Evolutionary conservation across 2,888 invertebrate genomes (phyloP), one percentile per base, ranked within the genome.

Genomic region (Neoascia interrupta): DNA sequence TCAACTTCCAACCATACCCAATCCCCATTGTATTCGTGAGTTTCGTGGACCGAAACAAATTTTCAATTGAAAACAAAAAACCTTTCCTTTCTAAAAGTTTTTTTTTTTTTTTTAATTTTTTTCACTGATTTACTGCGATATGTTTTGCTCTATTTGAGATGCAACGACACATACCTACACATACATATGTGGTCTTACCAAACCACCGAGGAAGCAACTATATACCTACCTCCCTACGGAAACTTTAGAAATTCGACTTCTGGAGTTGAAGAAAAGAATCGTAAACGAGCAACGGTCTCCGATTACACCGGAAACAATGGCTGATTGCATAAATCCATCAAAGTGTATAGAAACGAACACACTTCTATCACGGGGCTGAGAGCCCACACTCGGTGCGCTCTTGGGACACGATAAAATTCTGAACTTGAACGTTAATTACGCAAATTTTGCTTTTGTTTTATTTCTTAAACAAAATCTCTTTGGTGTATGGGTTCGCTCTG

Each of bases 1-100:
- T n/a, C n/a, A n/a, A n/a, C n/a, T n/a, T n/a, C n/a, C n/a, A n/a
- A n/a, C n/a, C n/a, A n/a, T n/a, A n/a, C n/a, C n/a, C n/a, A n/a
- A n/a, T n/a, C n/a, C 37, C 34, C 23, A 47, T 47, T 74, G 37
- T 60, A 26, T 69, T 75, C 74, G 74, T 75, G 74, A 75, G 69
- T 61, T 69, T 56, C 74, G 43, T 75, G 74, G 69, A 75, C 74
- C 74, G 74, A 75, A 69, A 75, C 74, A 61, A 56, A 69, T 61
- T 56, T 63, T 49, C 39, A 56, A 75, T 69, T 69, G 41, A 43
- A 66, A 34, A 47, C 39, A 58, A 54, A 45, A 36, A 66, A 54
- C 47, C 60, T 64, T 64, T 72, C 64, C 56, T 64, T 72, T 69
- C 21, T 37, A 49, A 36, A 23, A 15, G 8, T 15, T 23, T 21